Evolutionary conservation across 1,140 invertebrate genomes (phyloP), one percentile per base, ranked within the genome.

Genomic region (Cyclargus thomasi): DNA sequence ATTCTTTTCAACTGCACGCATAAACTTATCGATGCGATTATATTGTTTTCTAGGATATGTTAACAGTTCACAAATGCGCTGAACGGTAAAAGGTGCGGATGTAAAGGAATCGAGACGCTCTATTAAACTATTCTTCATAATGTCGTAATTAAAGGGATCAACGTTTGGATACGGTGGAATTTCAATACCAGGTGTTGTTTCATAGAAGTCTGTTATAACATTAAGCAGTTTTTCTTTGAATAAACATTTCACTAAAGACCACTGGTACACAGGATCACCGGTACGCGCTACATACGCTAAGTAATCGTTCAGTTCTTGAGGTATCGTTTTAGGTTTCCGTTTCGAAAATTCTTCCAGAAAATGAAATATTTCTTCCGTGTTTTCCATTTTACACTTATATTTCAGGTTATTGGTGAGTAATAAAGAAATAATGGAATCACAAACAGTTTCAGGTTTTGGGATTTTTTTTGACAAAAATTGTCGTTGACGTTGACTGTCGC

Each of bases 1-100:
- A 83, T 98, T 98, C 87, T 98, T 98, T 79, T 98, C 97, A 36
- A 98, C 93, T 0, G 97, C 98, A 64, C 98, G 91, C 94, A 99
- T 96, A 83, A 97, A 99, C 88, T 99, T 99, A 83, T 99, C 98
- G 62, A 97, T 96, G 68, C 97, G 92, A 78, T 96, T 97, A 85
- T 99, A 99, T 81, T 99, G 97, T 83, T 97, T 97, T n/a, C 94
- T 93, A 5, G 98, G 98, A 70, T 94, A 93, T 2, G 95, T 97
- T 0, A 99, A 90, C 3, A 99, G 91, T 88, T 99, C 98, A 90
- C 97, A 98, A 57, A 99, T 94, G 69, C 98, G 93, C 87, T 99
- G 98, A 64, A 99, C 95, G 11, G 98, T 99, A 79, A 99, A 99
- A 0, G 98, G 98, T 1, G 97, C 97, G 65, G 97, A 96, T 36